phyloP scores from a whole-genome alignment of 1,140 invertebrate species.

The Papilio polytes region DNA sequence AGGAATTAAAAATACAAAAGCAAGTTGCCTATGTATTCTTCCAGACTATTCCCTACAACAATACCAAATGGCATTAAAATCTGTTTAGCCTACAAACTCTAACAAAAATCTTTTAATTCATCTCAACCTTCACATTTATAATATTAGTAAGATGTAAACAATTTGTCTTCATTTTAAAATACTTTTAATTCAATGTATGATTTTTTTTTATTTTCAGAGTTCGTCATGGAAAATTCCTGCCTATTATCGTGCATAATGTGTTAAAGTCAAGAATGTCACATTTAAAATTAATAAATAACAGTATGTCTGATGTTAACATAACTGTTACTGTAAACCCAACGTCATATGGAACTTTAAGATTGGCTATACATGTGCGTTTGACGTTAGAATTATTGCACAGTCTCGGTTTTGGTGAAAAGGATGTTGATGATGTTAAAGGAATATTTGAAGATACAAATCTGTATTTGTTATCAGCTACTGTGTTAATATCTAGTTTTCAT shows the following conservation, averaged over 20 bases:
- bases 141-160: too few relatives aligned
- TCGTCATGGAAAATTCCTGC: slow-evolving; percentile 89
- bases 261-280: slow-evolving; percentile 91
- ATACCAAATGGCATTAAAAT: too few relatives aligned
- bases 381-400: slow-evolving; percentile 89
- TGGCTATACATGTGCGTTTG: slow-evolving; percentile 92
- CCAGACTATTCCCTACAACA: too few relatives aligned
- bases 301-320: slow-evolving; percentile 85
- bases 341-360: slow-evolving; percentile 88
- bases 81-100: too few relatives aligned
- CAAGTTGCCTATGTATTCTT: too few relatives aligned
- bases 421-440: slow-evolving; percentile 98
- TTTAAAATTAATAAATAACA: slow-evolving; percentile 86
- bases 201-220: slow-evolving; percentile 77
- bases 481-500: slow-evolving; percentile 96
- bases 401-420: slow-evolving; percentile 96
- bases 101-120: too few relatives aligned
- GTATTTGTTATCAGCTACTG: slow-evolving; percentile 95
- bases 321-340: slow-evolving; percentile 86
- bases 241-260: slow-evolving; percentile 92
- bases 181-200: too few relatives aligned
- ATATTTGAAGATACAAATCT: slow-evolving; percentile 98
- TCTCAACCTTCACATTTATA: too few relatives aligned
- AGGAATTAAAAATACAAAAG: too few relatives aligned
- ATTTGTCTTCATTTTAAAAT: too few relatives aligned